Conservation (phyloP, 2,797 vertebrate genomes). For the Potorous gilbertii region DNA sequence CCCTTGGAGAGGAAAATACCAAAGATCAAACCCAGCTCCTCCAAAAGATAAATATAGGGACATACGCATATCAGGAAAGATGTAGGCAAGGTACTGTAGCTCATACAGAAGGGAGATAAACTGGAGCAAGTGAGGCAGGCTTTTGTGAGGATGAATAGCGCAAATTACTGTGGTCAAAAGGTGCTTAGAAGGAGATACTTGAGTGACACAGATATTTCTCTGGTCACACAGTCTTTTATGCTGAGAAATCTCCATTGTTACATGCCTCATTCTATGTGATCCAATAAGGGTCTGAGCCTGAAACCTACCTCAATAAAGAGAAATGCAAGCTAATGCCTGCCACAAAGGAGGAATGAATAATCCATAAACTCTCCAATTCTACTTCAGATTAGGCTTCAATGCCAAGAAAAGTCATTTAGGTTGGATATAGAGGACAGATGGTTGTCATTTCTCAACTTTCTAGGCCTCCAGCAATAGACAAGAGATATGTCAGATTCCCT, state of each 20-base stretch:
- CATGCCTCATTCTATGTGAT: background rate
- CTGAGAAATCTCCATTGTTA: background rate
- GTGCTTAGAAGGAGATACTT: background rate
- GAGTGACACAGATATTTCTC: background rate
- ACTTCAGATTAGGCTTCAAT: background rate
- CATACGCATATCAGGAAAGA: background rate
- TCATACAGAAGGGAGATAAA: background rate
- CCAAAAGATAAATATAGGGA: background rate
- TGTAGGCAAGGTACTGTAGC: background rate
- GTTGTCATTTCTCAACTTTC: background rate
- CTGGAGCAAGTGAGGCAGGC: background rate
- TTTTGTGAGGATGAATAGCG: background rate
- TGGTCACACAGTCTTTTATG: background rate
- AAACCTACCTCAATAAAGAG: background rate
- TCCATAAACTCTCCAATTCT: background rate
- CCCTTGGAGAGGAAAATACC: background rate
- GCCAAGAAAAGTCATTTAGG: background rate
- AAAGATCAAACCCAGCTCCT: background rate
- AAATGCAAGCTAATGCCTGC: background rate
- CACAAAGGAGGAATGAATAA: background rate
- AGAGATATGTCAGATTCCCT: background rate
- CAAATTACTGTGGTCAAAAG: background rate
- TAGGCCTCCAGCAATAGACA: background rate
- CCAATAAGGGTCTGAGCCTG: background rate
- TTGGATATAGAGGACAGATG: background rate